phyloP scores from a whole-genome alignment of 2,113 vertebrate genomes.

The Bos indicus region DNA sequence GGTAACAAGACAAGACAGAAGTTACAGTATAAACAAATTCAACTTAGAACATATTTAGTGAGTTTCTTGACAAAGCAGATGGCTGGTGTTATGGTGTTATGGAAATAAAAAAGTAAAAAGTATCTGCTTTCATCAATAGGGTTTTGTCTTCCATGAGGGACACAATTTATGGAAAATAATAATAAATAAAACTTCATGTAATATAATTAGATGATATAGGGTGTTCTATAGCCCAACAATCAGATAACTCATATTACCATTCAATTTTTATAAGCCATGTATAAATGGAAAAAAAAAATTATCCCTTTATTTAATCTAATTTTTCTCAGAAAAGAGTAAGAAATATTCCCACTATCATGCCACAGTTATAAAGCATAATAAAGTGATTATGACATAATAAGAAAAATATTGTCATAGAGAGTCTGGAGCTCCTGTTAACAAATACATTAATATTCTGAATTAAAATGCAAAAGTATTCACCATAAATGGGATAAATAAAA shows the following conservation, averaged over 20 bases:
- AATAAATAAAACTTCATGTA: neutral
- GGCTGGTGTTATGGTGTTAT: neutral
- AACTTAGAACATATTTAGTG: neutral
- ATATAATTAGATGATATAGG: neutral
- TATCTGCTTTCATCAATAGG: neutral
- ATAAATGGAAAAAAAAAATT: neutral
- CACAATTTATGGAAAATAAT: neutral
- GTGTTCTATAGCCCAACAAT: neutral
- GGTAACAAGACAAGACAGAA: accelerated
- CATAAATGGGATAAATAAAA: neutral
- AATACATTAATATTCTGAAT: neutral
- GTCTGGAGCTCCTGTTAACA: neutral
- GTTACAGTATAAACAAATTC: neutral
- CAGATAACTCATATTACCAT: neutral
- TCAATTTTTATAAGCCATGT: neutral
- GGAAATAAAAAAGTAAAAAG: neutral
- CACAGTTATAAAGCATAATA: neutral
- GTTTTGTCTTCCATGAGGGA: neutral
- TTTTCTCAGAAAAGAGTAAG: neutral
- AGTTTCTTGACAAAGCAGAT: neutral
- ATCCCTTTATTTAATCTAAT: neutral
- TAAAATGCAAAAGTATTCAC: neutral
- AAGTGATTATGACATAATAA: neutral
- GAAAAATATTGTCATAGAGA: neutral
- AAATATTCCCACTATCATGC: neutral